Conservation (phyloP, 2,888 invertebrate genomes). For the Cephus pulcher region DNA sequence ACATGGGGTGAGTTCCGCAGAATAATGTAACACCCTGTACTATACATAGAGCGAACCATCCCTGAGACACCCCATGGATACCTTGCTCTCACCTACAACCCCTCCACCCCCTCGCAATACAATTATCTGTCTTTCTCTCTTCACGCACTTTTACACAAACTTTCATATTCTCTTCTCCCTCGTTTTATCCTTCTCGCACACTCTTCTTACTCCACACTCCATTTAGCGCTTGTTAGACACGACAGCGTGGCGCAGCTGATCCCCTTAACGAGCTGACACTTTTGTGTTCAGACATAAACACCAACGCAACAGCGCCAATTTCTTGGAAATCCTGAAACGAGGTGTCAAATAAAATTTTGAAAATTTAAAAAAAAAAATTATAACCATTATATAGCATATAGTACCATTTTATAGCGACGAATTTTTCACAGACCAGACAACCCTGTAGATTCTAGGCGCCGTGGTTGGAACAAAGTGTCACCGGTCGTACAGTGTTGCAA, state of each 20-base stretch:
- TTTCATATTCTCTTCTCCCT: background rate
- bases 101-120: background rate
- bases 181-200: constrained; percentile 9
- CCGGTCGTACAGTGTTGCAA: background rate
- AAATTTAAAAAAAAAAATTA: background rate
- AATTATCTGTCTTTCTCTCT: background rate
- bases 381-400: too few relatives aligned
- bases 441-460: background rate
- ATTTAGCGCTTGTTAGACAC: constrained; percentile 64
- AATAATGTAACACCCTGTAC: background rate
- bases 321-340: background rate
- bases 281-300: constrained; percentile 9
- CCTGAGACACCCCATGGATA: constrained; percentile 32
- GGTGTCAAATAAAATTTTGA: background rate
- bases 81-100: background rate
- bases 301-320: background rate
- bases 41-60: constrained; percentile 28
- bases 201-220: constrained; percentile 43
- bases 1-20: background rate
- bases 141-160: background rate
- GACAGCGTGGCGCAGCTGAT: constrained; percentile 61
- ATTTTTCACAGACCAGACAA: background rate
- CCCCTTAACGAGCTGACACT: constrained; percentile 52
- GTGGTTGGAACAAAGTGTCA: background rate
- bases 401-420: background rate